Evolutionary conservation across 2,888 invertebrate genomes (phyloP).

Genomic region (Idaea biselata): DNA sequence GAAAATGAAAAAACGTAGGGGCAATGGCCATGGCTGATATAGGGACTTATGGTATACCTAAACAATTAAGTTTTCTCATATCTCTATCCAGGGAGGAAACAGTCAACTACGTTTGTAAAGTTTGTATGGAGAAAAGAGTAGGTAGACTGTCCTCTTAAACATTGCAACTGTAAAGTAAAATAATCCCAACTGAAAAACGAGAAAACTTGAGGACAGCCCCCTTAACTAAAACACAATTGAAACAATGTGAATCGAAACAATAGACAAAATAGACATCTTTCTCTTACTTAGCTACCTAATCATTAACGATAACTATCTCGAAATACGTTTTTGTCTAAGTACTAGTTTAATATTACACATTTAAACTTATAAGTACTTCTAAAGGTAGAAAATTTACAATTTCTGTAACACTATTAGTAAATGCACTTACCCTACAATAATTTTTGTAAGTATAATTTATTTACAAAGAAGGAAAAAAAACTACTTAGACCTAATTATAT

Average conservation of each 20-base stretch:
- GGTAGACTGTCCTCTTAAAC: too few species aligned
- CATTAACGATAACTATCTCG: neutral
- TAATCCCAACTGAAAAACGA: too few species aligned
- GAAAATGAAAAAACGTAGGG: too few species aligned
- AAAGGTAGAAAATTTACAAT: slow-evolving; percentile 1
- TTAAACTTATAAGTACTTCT: neutral
- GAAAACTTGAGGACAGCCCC: too few species aligned
- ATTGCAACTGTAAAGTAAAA: too few species aligned
- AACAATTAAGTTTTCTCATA: too few species aligned
- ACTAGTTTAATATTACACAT: neutral
- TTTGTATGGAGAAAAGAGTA: too few species aligned
- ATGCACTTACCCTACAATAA: neutral
- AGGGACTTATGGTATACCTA: too few species aligned
- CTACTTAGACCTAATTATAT: neutral
- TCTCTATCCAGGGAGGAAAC: too few species aligned
- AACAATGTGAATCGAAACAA: neutral
- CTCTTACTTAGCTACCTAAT: neutral
- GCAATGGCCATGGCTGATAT: too few species aligned
- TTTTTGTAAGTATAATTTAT: neutral
- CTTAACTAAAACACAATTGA: neutral
- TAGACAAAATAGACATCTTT: neutral
- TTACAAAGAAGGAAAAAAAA: neutral
- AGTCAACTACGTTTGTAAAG: too few species aligned
- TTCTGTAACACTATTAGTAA: neutral
- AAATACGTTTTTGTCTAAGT: neutral